phyloP scores from a whole-genome alignment of 2,113 vertebrate species.

The Corvus moneduloides region DNA sequence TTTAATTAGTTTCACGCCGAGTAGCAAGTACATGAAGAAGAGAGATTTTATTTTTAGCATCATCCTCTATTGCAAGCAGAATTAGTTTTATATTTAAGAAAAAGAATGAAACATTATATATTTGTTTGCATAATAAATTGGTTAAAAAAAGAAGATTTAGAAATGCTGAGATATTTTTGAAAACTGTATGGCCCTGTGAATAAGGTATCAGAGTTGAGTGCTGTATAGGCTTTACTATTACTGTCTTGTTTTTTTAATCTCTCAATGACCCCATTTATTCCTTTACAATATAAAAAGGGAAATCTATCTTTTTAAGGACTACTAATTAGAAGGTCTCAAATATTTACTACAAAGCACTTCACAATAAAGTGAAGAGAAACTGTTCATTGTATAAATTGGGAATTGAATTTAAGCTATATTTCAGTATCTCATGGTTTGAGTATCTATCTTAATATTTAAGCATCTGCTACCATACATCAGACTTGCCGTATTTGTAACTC shows the following conservation, averaged over 20 bases:
- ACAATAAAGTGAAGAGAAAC: neutral
- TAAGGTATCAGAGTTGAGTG: neutral
- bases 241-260: neutral
- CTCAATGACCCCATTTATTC: neutral
- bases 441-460: neutral
- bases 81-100: neutral
- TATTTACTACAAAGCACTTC: neutral
- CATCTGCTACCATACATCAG: neutral
- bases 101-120: neutral
- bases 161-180: neutral
- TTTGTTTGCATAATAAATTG: neutral
- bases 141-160: neutral
- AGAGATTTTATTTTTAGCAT: neutral
- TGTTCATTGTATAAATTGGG: neutral
- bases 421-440: neutral
- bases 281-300: neutral
- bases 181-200: neutral
- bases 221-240: neutral
- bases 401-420: neutral
- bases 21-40: neutral
- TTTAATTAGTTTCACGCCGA: neutral
- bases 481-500: conserved; percentile 21
- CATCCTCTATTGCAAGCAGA: neutral
- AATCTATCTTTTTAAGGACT: neutral
- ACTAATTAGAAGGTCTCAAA: neutral